Conservation (phyloP, 2,888 invertebrate species). For the Drosophila neotestacea region DNA sequence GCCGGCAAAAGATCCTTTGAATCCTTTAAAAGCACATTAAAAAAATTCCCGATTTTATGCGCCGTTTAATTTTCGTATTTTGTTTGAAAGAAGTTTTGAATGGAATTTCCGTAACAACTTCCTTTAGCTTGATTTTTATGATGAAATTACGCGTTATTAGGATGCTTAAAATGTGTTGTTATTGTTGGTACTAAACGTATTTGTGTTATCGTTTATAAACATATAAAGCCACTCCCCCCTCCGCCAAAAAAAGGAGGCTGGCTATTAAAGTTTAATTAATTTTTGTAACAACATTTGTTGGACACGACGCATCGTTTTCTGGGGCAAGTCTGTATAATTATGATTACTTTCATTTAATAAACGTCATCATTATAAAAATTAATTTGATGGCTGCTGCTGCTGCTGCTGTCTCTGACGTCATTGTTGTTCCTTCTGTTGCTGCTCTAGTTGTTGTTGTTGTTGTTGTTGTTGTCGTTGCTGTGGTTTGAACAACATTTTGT, state of each 20-base stretch:
- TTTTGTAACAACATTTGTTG: conserved; percentile 42
- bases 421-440: conserved; percentile 13
- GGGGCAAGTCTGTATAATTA: conserved; percentile 52
- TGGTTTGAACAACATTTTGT: conserved; percentile 47
- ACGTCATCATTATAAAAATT: conserved; percentile 68
- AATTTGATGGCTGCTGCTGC: conserved; percentile 64
- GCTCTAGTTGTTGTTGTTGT: conserved; percentile 1
- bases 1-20: not conserved
- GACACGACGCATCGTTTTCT: conserved; percentile 13
- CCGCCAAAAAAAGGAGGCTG: not conserved
- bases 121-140: conserved; percentile 4
- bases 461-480: conserved; percentile 26
- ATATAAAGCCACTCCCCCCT: not conserved
- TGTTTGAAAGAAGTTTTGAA: not conserved
- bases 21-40: conserved; percentile 9
- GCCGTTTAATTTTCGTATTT: not conserved
- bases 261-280: conserved; percentile 66
- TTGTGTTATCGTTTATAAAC: conserved; percentile 20
- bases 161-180: not conserved
- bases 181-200: conserved; percentile 14
- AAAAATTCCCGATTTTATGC: conserved; percentile 13
- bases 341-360: conserved; percentile 68
- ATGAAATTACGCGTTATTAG: conserved; percentile 12
- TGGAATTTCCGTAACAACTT: conserved; percentile 3
- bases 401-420: conserved; percentile 15